phyloP scores from a whole-genome alignment of 1,140 invertebrate genomes.

The Drosophila ambigua region DNA sequence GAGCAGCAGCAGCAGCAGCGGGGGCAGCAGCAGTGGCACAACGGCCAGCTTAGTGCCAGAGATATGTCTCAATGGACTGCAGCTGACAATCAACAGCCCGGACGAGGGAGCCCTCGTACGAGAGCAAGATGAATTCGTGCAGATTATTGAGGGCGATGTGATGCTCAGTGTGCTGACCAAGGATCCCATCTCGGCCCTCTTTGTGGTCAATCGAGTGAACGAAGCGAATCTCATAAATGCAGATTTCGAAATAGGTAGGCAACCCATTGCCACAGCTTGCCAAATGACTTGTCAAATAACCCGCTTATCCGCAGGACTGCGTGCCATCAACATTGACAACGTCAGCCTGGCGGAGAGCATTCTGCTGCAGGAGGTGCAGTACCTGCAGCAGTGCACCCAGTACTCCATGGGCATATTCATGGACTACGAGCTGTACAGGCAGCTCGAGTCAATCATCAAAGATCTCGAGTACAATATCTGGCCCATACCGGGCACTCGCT shows the following conservation, averaged over 20 bases:
- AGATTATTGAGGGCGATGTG: conserved; percentile 73
- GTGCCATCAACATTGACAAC: conserved; percentile 67
- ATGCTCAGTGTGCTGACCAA: conserved; percentile 74
- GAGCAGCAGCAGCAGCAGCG: conserved; percentile 16
- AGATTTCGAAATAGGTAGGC: conserved; percentile 80
- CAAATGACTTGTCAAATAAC: not conserved
- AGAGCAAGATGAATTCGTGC: conserved; percentile 66
- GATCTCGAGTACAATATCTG: conserved; percentile 81
- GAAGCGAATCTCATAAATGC: conserved; percentile 73
- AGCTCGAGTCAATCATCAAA: conserved; percentile 62
- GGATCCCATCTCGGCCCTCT: conserved; percentile 71
- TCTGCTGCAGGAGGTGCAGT: conserved; percentile 78
- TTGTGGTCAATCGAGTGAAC: conserved; percentile 78
- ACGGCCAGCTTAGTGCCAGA: conserved; percentile 59
- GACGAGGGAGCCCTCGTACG: conserved; percentile 52
- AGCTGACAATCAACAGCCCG: conserved; percentile 40
- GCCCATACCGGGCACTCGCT: conserved; percentile 69
- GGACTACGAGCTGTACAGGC: conserved; percentile 67
- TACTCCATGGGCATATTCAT: conserved; percentile 78
- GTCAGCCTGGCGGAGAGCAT: conserved; percentile 65
- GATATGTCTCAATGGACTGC: conserved; percentile 72
- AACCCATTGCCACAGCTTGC: not conserved
- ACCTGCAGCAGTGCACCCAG: conserved; percentile 71
- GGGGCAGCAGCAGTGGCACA: conserved; percentile 17
- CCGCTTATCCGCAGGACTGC: conserved; percentile 49